Evolutionary conservation across 2,888 invertebrate species (phyloP).

Genomic region (Cordilura impudica): DNA sequence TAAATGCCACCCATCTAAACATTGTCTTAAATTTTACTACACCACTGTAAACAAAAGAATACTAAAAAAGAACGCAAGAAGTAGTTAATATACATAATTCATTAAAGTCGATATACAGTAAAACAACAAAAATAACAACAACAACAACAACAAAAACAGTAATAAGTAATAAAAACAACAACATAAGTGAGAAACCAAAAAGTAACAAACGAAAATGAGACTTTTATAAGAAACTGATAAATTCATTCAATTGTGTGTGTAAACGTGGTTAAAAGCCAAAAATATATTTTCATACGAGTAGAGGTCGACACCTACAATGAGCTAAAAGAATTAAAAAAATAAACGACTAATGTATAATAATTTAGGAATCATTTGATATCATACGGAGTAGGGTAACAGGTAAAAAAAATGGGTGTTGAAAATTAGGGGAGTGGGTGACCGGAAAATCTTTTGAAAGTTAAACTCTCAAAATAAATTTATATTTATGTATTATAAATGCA

Average conservation of each 20-base stretch:
- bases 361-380: too few species aligned
- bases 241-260: slow-evolving; percentile 3
- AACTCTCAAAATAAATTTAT: too few species aligned
- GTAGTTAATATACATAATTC: slow-evolving; percentile 57
- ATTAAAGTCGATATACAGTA: slow-evolving; percentile 47
- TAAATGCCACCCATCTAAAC: background rate
- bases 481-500: too few species aligned
- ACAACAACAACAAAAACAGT: slow-evolving; percentile 1
- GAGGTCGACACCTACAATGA: background rate
- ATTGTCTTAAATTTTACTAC: background rate
- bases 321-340: too few species aligned
- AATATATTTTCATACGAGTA: background rate
- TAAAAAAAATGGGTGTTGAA: too few species aligned
- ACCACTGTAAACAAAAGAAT: slow-evolving; percentile 12
- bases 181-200: slow-evolving; percentile 49
- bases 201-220: slow-evolving; percentile 56
- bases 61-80: slow-evolving; percentile 58
- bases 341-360: too few species aligned
- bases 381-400: too few species aligned
- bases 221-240: slow-evolving; percentile 11
- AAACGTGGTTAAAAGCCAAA: background rate
- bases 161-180: too few species aligned
- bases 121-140: too few species aligned
- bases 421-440: too few species aligned
- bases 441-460: too few species aligned